Evolutionary conservation across 2,113 vertebrate genomes (phyloP).

Genomic region (Marmota monax): DNA sequence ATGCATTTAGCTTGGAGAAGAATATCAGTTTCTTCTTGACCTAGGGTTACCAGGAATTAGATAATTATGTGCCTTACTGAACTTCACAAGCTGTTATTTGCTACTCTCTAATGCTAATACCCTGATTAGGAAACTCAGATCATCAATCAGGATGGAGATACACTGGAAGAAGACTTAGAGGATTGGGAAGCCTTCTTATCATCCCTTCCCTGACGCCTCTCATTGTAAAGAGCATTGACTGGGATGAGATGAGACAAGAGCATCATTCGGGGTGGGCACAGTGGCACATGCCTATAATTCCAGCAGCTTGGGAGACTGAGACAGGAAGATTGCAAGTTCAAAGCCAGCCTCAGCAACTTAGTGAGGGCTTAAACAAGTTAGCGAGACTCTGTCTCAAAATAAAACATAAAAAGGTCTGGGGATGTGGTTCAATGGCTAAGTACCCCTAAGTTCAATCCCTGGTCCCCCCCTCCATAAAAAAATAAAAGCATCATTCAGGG

Average conservation of each 20-base stretch:
- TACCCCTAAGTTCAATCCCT: too few relatives aligned
- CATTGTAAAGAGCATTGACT: neutral
- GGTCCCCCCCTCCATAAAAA: too few relatives aligned
- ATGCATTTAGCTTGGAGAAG: neutral
- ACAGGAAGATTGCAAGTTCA: too few relatives aligned
- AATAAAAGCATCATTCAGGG: neutral
- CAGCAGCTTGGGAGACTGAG: too few relatives aligned
- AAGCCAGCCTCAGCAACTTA: too few relatives aligned
- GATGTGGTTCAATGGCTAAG: too few relatives aligned
- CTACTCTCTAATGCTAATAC: neutral
- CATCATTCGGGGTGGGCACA: neutral
- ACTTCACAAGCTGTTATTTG: conserved; percentile 19
- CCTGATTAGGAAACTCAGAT: neutral
- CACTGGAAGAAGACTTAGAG: neutral
- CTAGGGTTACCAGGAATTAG: conserved; percentile 31
- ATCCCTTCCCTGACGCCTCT: neutral
- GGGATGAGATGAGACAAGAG: neutral
- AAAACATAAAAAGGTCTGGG: too few relatives aligned
- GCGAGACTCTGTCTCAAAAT: too few relatives aligned
- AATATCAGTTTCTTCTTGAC: conserved; percentile 18
- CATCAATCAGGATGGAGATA: neutral
- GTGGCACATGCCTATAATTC: too few relatives aligned
- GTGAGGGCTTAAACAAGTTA: too few relatives aligned
- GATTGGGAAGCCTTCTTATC: neutral
- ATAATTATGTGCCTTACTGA: neutral